These are phyloP conservation scores for Papilio gigon DNA, from an alignment of 2,888 invertebrate genomes.

Conservation along the genomic window DNA sequence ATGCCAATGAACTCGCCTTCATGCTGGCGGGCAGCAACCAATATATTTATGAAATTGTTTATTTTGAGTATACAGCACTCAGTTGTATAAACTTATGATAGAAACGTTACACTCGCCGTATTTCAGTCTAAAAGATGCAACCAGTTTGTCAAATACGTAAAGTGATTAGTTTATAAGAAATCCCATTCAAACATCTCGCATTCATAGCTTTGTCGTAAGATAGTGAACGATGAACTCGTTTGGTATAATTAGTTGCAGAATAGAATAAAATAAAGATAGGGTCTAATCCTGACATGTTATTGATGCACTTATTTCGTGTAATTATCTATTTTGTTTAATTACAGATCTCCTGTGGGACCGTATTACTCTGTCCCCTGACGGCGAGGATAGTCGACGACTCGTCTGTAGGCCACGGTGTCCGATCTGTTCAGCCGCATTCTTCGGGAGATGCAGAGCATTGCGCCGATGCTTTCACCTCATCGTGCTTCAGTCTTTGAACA, in stretches of 20 bases:
- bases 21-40: neutral
- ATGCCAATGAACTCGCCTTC: neutral
- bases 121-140: neutral
- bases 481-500: constrained; percentile 63
- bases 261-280: constrained; percentile 16
- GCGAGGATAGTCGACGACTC: constrained; percentile 54
- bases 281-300: constrained; percentile 11
- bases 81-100: neutral
- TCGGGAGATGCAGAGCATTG: constrained; percentile 59
- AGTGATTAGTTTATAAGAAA: neutral
- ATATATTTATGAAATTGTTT: neutral
- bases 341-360: constrained; percentile 34
- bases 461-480: constrained; percentile 56
- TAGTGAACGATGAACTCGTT: constrained; percentile 1
- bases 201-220: constrained; percentile 6
- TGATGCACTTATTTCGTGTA: constrained; percentile 18
- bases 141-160: constrained; percentile 22
- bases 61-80: neutral
- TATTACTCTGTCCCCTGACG: constrained; percentile 52
- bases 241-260: neutral
- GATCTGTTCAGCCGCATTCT: constrained; percentile 63
- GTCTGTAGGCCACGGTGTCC: constrained; percentile 59
- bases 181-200: constrained; percentile 18
- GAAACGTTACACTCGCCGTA: neutral
- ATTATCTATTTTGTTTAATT: constrained; percentile 33